A percentile compares a stretch with the other conserved stretches of the same genome.
phyloP scores from a whole-genome alignment of 2,113 vertebrate genomes.

The Gymnobelideus leadbeateri region DNA sequence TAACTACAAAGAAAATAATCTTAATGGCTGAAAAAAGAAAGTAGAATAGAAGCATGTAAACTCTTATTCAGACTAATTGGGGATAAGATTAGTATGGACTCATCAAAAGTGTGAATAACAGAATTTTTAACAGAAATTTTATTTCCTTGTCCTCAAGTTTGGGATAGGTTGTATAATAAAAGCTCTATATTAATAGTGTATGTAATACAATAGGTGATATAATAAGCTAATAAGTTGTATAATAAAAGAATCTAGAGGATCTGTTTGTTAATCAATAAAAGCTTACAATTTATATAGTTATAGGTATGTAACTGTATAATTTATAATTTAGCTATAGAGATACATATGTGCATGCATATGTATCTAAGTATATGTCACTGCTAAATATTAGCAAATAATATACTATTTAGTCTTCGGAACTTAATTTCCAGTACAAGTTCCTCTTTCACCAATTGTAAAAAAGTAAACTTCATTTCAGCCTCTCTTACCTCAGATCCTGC shows the following conservation, averaged over 20 bases:
- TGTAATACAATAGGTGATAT: too few relatives aligned
- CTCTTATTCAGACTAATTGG: slow-evolving; percentile 23
- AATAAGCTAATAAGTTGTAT: neutral
- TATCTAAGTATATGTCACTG: slow-evolving; percentile 46
- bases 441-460: slow-evolving; percentile 1
- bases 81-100: slow-evolving; percentile 32
- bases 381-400: slow-evolving; percentile 52
- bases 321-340: slow-evolving; percentile 62
- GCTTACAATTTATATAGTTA: slow-evolving; percentile 19
- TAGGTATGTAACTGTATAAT: neutral
- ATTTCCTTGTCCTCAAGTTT: slow-evolving; percentile 39
- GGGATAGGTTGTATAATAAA: neutral
- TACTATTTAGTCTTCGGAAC: slow-evolving; percentile 42
- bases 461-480: slow-evolving; percentile 14
- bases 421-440: slow-evolving; percentile 61
- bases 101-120: slow-evolving; percentile 11
- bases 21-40: neutral
- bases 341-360: neutral
- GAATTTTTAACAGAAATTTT: slow-evolving; percentile 50
- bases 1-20: slow-evolving; percentile 56
- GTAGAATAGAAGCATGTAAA: slow-evolving; percentile 41
- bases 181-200: too few relatives aligned
- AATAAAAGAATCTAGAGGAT: slow-evolving; percentile 36
- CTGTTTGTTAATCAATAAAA: slow-evolving; percentile 70
- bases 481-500: neutral